These are phyloP conservation scores for Spisula subtruncata DNA, from an alignment of 2,888 invertebrate genomes.

Conservation along the genomic window DNA sequence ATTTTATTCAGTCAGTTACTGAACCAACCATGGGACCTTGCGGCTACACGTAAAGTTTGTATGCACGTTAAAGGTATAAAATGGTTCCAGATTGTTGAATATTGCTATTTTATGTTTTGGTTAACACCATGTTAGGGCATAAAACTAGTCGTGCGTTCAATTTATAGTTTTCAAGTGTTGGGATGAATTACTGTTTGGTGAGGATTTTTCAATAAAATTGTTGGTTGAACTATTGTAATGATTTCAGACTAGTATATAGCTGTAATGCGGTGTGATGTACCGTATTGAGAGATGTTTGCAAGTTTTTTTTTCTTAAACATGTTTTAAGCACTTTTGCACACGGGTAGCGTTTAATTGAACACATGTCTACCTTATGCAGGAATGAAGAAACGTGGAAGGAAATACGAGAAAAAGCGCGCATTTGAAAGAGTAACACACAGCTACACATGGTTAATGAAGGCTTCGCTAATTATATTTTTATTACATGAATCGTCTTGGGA, in stretches of 20 bases:
- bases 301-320: too few species aligned
- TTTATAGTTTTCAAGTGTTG: constrained; percentile 19
- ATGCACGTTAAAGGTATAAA: neutral
- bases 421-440: neutral
- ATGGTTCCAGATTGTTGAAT: neutral
- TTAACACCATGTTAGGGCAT: constrained; percentile 5
- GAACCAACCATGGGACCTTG: neutral
- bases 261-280: neutral
- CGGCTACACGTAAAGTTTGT: neutral
- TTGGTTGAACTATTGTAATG: neutral
- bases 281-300: neutral
- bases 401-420: too few species aligned
- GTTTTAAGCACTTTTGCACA: neutral
- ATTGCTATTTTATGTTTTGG: constrained; percentile 18
- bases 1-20: neutral
- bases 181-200: neutral
- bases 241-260: constrained; percentile 6
- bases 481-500: too few species aligned
- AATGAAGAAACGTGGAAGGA: too few species aligned
- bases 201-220: constrained; percentile 14
- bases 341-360: neutral
- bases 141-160: constrained; percentile 16
- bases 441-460: neutral
- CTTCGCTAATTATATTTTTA: too few species aligned
- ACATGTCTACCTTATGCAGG: too few species aligned